Conservation (phyloP, 2,113 vertebrate species). For the Barbus barbus region DNA sequence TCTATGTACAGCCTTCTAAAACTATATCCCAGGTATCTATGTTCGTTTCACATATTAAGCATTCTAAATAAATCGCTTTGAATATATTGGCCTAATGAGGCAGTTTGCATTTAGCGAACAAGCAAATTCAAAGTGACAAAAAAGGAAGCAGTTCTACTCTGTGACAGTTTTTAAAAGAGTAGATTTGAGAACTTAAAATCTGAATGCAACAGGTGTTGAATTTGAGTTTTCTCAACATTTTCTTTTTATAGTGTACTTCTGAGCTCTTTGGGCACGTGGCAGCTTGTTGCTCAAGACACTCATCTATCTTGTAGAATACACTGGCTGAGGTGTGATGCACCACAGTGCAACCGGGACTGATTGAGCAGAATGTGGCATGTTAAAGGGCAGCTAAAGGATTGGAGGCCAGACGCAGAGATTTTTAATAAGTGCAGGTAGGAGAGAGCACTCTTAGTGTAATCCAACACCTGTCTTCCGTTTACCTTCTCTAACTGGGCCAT, state of each 20-base stretch:
- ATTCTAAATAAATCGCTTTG: too few species aligned
- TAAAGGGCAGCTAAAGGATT: conserved; percentile 19
- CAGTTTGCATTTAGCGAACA: too few species aligned
- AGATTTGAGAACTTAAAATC: neutral
- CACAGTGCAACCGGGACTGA: neutral
- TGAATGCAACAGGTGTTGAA: neutral
- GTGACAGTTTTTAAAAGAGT: neutral
- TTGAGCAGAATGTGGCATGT: neutral
- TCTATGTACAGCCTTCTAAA: too few species aligned
- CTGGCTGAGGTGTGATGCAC: neutral
- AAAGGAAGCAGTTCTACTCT: neutral
- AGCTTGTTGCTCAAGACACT: neutral
- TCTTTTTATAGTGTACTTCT: neutral
- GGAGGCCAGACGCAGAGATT: conserved; percentile 9
- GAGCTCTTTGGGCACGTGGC: neutral
- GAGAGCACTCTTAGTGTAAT: conserved; percentile 19
- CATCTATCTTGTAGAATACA: neutral
- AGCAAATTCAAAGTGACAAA: neutral
- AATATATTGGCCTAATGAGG: too few species aligned
- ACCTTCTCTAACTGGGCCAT: conserved; percentile 50
- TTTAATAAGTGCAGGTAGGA: conserved; percentile 52
- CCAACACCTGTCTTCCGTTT: conserved; percentile 57
- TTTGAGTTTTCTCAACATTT: neutral
- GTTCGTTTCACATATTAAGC: too few species aligned
- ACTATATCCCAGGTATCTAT: too few species aligned